Evolutionary conservation across 2,113 vertebrate species (phyloP).

Genomic region (Callithrix jacchus): DNA sequence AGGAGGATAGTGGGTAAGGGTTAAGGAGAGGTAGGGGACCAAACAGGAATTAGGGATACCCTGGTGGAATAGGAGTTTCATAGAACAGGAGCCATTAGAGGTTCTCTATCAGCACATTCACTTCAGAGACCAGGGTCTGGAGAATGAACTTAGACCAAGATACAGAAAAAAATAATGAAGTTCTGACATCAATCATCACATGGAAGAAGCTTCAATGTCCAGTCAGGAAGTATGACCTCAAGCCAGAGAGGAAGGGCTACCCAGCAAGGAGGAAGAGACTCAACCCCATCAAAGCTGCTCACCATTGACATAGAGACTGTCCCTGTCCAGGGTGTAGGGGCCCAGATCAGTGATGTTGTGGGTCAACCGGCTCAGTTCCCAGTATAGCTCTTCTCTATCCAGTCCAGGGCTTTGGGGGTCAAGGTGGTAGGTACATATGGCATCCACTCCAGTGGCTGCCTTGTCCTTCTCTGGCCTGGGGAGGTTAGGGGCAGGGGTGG

Average conservation of each 20-base stretch:
- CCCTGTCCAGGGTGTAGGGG: constrained; percentile 45
- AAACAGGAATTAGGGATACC: no score
- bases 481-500: not conserved
- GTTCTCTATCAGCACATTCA: not conserved
- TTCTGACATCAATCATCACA: not conserved
- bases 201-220: not conserved
- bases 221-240: not conserved
- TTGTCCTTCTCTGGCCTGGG: constrained; percentile 65
- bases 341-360: not conserved
- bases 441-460: constrained; percentile 73
- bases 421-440: constrained; percentile 67
- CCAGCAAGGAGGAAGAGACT: not conserved
- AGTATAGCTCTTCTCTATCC: constrained; percentile 48
- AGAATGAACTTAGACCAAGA: not conserved
- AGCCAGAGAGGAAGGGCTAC: not conserved
- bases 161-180: not conserved
- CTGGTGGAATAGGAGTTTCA: not conserved
- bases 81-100: not conserved
- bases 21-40: not conserved
- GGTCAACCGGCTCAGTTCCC: constrained; percentile 57
- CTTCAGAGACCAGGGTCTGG: not conserved
- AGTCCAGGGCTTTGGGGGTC: not conserved
- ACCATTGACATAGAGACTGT: constrained; percentile 65
- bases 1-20: not conserved
- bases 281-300: not conserved